These are phyloP conservation scores for Euleptes europaea DNA, from an alignment of 2,113 vertebrate genomes.

Conservation along the genomic window DNA sequence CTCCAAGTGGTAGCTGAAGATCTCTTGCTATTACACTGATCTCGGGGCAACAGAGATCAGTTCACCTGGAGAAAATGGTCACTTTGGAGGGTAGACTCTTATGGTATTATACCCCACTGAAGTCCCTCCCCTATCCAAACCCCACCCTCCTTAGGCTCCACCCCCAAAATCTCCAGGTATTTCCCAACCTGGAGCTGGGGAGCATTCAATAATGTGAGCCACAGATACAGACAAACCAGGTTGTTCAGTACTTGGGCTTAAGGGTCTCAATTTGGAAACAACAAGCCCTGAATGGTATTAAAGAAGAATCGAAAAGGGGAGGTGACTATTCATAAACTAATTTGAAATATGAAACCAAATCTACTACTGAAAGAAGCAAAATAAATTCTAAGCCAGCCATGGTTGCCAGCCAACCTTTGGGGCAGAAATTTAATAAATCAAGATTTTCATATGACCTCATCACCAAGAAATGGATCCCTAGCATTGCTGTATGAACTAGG, in stretches of 20 bases:
- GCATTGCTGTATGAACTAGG: too few relatives aligned
- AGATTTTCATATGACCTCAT: background rate
- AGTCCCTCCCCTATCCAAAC: too few relatives aligned
- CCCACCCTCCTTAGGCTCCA: too few relatives aligned
- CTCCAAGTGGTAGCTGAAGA: too few relatives aligned
- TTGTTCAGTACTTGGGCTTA: background rate
- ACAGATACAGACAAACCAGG: background rate
- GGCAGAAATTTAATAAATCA: background rate
- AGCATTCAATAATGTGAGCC: background rate
- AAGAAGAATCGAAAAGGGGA: background rate
- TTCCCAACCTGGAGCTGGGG: too few relatives aligned
- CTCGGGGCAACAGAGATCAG: too few relatives aligned
- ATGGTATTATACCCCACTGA: too few relatives aligned
- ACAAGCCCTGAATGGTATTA: background rate
- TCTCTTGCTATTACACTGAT: too few relatives aligned
- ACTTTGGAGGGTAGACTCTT: too few relatives aligned
- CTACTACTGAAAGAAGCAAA: background rate
- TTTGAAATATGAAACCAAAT: background rate
- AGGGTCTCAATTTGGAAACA: background rate
- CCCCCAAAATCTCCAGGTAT: too few relatives aligned
- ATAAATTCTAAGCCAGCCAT: background rate
- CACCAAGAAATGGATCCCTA: background rate
- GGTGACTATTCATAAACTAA: background rate
- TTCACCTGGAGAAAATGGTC: too few relatives aligned
- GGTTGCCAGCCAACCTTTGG: background rate